These are phyloP conservation scores for Scomber scombrus DNA, from an alignment of 2,113 vertebrate species.

Conservation along the genomic window DNA sequence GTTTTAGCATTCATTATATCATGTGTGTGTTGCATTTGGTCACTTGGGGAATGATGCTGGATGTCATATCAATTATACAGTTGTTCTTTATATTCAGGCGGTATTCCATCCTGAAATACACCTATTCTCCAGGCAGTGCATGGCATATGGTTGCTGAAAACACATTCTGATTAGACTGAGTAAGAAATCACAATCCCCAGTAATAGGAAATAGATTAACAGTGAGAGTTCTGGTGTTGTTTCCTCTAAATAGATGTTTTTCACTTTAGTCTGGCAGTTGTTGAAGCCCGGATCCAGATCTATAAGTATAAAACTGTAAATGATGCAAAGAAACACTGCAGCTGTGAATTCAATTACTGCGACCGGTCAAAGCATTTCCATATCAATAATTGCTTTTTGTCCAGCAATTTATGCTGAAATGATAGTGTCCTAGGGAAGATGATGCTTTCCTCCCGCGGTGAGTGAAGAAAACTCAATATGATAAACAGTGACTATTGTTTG, in stretches of 20 bases:
- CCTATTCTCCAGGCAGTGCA: neutral
- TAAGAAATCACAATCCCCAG: conserved; percentile 34
- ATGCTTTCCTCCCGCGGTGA: conserved; percentile 42
- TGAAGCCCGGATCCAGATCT: conserved; percentile 20
- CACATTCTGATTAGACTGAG: conserved; percentile 29
- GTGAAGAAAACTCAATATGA: conserved; percentile 71
- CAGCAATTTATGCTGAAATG: conserved; percentile 47
- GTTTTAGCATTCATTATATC: neutral
- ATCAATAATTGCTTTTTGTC: conserved; percentile 73
- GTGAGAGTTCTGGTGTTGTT: neutral
- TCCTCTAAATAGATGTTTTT: conserved; percentile 25
- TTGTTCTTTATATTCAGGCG: neutral
- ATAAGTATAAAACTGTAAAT: conserved; percentile 42
- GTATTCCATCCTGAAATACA: neutral
- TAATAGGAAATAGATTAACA: conserved; percentile 34
- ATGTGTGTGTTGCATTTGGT: conserved; percentile 17
- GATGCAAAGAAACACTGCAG: conserved; percentile 44
- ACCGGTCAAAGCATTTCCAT: conserved; percentile 60
- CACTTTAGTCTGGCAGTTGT: conserved; percentile 20
- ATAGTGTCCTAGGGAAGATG: conserved; percentile 44
- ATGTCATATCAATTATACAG: conserved; percentile 31
- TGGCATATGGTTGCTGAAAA: neutral
- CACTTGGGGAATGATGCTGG: conserved; percentile 10
- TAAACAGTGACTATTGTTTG: conserved; percentile 64
- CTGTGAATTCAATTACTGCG: conserved; percentile 66